A percentile compares a stretch with the other conserved stretches of the same genome.
These are phyloP conservation scores for Anaspis maculata DNA, from an alignment of 2,888 invertebrate species.

Conservation along the genomic window DNA sequence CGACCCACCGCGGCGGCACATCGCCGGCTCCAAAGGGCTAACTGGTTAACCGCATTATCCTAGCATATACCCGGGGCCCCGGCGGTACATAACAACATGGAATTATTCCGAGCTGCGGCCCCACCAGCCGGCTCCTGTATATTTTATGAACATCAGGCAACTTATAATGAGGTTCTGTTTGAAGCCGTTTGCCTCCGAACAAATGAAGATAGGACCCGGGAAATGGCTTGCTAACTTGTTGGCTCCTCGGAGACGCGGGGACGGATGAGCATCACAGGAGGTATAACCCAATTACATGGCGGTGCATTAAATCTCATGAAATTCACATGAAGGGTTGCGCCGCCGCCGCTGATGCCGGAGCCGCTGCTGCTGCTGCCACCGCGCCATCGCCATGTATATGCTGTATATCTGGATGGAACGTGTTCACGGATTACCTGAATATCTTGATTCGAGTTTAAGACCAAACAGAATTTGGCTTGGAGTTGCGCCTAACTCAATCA, in stretches of 20 bases:
- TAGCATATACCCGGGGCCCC: constrained; percentile 25
- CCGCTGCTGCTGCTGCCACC: too few species aligned
- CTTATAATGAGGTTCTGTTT: constrained; percentile 45
- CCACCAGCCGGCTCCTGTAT: constrained; percentile 34
- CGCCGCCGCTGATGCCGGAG: too few species aligned
- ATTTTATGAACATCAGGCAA: constrained; percentile 45
- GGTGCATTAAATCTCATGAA: constrained; percentile 43
- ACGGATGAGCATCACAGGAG: constrained; percentile 28
- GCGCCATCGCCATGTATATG: too few species aligned
- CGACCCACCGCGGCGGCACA: constrained; percentile 3
- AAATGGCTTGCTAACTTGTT: constrained; percentile 37
- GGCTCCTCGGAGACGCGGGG: constrained; percentile 33
- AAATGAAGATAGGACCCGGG: constrained; percentile 28
- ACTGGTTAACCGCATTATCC: constrained; percentile 40
- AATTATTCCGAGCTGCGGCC: constrained; percentile 29
- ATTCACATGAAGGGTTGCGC: constrained; percentile 37
- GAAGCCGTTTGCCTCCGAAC: constrained; percentile 36
- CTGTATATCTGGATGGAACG: too few species aligned
- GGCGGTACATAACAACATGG: constrained; percentile 26
- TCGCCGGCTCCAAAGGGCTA: constrained; percentile 22
- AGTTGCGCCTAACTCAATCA: too few species aligned
- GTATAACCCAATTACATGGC: constrained; percentile 39
- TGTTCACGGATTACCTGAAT: constrained; percentile 13
- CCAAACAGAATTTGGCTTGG: neutral
- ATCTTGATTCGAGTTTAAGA: constrained; percentile 6